A percentile compares a stretch with the other conserved stretches of the same genome.
Conservation (phyloP, 2,888 invertebrate genomes). For the Mantis religiosa region DNA sequence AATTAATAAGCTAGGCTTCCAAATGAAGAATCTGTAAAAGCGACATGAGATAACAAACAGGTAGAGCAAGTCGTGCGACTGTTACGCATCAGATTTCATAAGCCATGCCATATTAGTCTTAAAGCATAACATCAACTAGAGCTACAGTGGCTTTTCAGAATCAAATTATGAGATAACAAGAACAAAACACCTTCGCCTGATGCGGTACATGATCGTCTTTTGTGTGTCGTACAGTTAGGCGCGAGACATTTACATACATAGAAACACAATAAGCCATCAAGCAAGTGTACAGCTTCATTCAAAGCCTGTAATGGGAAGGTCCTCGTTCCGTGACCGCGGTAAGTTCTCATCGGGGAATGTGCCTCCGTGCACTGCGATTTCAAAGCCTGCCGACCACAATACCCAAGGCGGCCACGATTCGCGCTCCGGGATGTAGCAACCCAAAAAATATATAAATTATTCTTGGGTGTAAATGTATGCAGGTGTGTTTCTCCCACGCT, state of each 20-base stretch:
- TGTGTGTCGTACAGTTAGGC: not conserved
- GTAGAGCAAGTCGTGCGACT: no score
- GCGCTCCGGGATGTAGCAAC: not conserved
- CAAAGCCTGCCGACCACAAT: not conserved
- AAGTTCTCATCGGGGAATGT: not conserved
- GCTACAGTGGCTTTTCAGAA: not conserved
- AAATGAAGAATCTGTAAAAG: no score
- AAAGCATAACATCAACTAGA: no score
- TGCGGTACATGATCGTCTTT: not conserved
- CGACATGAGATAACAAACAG: no score
- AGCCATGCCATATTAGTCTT: no score
- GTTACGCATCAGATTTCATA: no score
- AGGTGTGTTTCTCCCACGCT: not conserved
- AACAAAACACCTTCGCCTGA: not conserved
- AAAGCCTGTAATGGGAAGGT: not conserved
- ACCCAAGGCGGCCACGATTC: not conserved
- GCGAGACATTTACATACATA: not conserved
- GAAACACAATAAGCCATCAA: not conserved
- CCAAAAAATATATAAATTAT: not conserved
- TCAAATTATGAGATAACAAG: not conserved
- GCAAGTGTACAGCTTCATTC: not conserved
- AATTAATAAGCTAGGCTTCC: no score
- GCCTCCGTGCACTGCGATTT: not conserved
- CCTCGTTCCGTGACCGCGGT: not conserved
- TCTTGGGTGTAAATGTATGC: not conserved